Conservation (phyloP, 2,888 invertebrate species). For the Melitaea athalia region DNA sequence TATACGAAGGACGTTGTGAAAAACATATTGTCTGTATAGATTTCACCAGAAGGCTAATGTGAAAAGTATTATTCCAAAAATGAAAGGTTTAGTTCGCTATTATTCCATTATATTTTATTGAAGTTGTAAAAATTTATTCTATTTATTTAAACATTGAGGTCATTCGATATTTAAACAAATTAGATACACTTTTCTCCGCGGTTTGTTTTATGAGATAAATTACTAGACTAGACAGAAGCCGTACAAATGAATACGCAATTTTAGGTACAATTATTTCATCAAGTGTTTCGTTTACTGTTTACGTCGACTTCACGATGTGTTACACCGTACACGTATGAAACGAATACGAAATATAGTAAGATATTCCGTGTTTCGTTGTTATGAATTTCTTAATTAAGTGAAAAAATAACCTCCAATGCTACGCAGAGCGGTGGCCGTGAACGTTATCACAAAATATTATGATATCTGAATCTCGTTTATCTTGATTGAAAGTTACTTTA, state of each 20-base stretch:
- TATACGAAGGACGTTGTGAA: not conserved
- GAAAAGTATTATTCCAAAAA: not conserved
- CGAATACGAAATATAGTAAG: not conserved
- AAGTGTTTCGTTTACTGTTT: not conserved
- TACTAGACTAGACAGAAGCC: no score
- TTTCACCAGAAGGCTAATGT: not conserved
- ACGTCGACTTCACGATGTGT: not conserved
- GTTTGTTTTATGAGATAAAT: no score
- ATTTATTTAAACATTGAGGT: no score
- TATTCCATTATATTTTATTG: not conserved
- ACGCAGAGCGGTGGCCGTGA: conserved; percentile 26
- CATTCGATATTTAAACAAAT: no score
- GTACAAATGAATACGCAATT: no score
- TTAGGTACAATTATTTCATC: not conserved
- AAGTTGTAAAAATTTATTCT: not conserved
- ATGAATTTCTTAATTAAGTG: not conserved
- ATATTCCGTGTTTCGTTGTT: conserved; percentile 1
- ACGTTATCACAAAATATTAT: conserved; percentile 32
- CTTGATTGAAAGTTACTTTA: conserved; percentile 37
- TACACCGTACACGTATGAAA: not conserved
- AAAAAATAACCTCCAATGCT: conserved; percentile 3
- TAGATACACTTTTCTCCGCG: no score
- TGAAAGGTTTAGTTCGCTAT: not conserved
- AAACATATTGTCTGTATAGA: not conserved
- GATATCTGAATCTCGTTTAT: conserved; percentile 38